Conservation (phyloP, 1,140 invertebrate species). For the Anadara kagoshimensis region DNA sequence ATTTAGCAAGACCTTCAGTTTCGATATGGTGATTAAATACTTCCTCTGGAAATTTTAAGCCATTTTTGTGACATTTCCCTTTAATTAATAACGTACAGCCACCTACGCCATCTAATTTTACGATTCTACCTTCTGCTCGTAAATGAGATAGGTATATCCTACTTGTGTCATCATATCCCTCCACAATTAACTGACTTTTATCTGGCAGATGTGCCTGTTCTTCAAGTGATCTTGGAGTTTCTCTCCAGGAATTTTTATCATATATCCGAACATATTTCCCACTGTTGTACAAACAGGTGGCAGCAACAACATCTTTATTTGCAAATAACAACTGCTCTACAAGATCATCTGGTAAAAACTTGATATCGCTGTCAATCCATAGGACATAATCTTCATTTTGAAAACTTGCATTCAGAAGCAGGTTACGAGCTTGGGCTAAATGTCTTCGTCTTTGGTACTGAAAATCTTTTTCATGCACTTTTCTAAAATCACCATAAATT, state of each 20-base stretch:
- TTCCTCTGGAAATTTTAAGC: slow-evolving; percentile 63
- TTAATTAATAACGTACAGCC: slow-evolving; percentile 63
- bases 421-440: slow-evolving; percentile 63
- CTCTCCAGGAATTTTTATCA: slow-evolving; percentile 70
- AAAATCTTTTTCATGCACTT: slow-evolving; percentile 44
- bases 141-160: slow-evolving; percentile 64
- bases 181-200: slow-evolving; percentile 56
- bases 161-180: slow-evolving; percentile 61
- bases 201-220: slow-evolving; percentile 41
- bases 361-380: slow-evolving; percentile 69
- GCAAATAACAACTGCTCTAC: slow-evolving; percentile 65
- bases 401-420: slow-evolving; percentile 51
- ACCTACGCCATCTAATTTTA: slow-evolving; percentile 68
- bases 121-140: slow-evolving; percentile 60
- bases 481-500: slow-evolving; percentile 47
- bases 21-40: slow-evolving; percentile 66
- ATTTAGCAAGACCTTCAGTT: slow-evolving; percentile 69
- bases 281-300: slow-evolving; percentile 55
- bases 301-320: slow-evolving; percentile 58
- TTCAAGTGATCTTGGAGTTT: slow-evolving; percentile 57
- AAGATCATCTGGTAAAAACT: slow-evolving; percentile 56
- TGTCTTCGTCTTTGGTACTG: slow-evolving; percentile 60
- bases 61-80: slow-evolving; percentile 59
- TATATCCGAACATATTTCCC: slow-evolving; percentile 51
- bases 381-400: slow-evolving; percentile 59